Base-by-base conservation (phyloP, 2,797 vertebrate genomes). In the Oreortyx pictus region DNA sequence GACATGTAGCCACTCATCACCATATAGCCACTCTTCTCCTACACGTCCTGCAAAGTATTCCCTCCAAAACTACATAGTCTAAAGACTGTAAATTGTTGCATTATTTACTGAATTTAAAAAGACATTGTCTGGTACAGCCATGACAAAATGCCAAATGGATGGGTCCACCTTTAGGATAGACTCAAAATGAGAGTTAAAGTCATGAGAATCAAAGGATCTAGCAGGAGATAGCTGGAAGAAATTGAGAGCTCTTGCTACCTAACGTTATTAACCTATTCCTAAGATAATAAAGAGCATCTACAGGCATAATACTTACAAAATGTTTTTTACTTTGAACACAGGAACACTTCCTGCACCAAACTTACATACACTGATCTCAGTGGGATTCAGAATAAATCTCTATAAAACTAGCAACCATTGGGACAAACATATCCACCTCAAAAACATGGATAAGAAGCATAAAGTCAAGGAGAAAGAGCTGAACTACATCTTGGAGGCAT, bases 1-100 rank as follows among this genome's bases (percentile, higher is more conserved):
- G 3, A 46, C 1, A 3, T 23, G 44, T 7, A 49, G 31, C 20
- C 0, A 0, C 35, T 43, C 41, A 52, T 39, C 0, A 0, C 2
- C 27, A 57, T 6, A 52, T 33, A 44, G n/a, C 6, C 12, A 23
- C 27, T 5, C 13, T 62, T 46, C 11, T 64, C 25, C 24, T 66
- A 24, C 27, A 76, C 10, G 5, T 82, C 9, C 46, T 71, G 44
- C 23, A 23, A 90, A 81, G 11, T 8, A 46, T 39, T 11, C 7
- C 11, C 46, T 61, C 22, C 4, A 39, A 57, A 86, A 44, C 7
- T 13, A 9, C 15, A 29, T 13, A 43, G 6, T 24, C 41, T 54
- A 52, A 66, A 13, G 8, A 61, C 23, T n/a, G 8, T 43, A 5
- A 17, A 6, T 14, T 33, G 35, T 31, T 23, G 78, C 33, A 61